Percentiles rank a stretch among this genome's conserved stretches.
Conservation (phyloP, 1,140 invertebrate genomes). For the Epicauta chinensis region DNA sequence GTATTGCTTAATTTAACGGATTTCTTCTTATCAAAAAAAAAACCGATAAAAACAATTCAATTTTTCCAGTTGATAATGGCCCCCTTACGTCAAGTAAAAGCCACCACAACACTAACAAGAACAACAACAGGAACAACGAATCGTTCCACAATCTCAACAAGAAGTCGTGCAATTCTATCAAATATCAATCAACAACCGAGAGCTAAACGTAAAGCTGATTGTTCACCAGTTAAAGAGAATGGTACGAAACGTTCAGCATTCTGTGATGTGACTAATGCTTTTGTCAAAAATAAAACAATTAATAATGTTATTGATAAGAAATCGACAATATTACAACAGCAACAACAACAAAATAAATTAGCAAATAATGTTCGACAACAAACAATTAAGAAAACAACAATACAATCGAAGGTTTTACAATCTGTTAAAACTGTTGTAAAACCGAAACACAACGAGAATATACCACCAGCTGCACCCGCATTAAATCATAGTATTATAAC, state of each 20-base stretch:
- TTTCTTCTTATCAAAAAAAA: too few species aligned
- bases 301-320: constrained; percentile 23
- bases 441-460: constrained; percentile 40
- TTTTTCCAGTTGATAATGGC: constrained; percentile 19
- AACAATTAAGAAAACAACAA: constrained; percentile 47
- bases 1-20: too few species aligned
- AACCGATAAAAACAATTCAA: too few species aligned
- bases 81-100: constrained; percentile 16
- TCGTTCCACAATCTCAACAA: constrained; percentile 17
- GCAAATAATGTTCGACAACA: constrained; percentile 26
- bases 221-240: constrained; percentile 49
- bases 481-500: constrained; percentile 47
- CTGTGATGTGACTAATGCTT: constrained; percentile 69
- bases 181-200: constrained; percentile 7
- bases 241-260: constrained; percentile 63
- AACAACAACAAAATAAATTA: background rate
- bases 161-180: constrained; percentile 22
- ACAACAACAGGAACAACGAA: background rate
- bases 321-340: constrained; percentile 1
- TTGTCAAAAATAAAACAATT: constrained; percentile 37
- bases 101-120: background rate
- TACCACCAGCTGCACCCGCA: constrained; percentile 37
- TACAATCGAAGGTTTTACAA: constrained; percentile 48
- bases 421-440: constrained; percentile 45
- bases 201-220: constrained; percentile 50